phyloP scores from a whole-genome alignment of 1,140 invertebrate genomes.

The Chironomus striatipennis region DNA sequence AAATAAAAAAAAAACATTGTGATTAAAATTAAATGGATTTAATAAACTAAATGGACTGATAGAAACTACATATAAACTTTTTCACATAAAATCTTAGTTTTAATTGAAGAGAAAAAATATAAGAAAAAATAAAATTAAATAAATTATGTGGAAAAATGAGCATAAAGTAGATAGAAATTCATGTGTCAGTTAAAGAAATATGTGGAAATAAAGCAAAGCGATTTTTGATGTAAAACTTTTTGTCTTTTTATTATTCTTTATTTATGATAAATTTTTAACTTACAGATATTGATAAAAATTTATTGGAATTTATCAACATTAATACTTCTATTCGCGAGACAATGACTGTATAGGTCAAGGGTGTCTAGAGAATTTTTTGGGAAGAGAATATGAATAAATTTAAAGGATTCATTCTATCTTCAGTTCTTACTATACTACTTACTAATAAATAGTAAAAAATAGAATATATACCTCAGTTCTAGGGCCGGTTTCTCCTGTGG shows the following conservation, averaged over 20 bases:
- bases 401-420: too few relatives aligned
- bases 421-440: too few relatives aligned
- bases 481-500: too few relatives aligned
- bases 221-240: neutral
- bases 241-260: too few relatives aligned
- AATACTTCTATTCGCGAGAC: too few relatives aligned
- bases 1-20: slow-evolving; percentile 29
- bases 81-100: neutral
- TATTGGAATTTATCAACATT: neutral
- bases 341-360: too few relatives aligned
- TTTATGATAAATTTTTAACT: neutral
- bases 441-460: too few relatives aligned
- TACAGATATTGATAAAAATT: neutral
- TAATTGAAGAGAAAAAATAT: neutral
- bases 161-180: neutral
- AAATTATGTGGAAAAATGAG: neutral
- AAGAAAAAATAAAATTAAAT: neutral
- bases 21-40: slow-evolving; percentile 22
- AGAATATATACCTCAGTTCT: too few relatives aligned
- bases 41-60: slow-evolving; percentile 8
- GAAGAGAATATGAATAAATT: too few relatives aligned
- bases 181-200: slow-evolving; percentile 7
- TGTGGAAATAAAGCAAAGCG: slow-evolving; percentile 7
- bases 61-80: neutral
- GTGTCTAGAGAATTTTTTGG: too few relatives aligned